A percentile compares a stretch with the other conserved stretches of the same genome.
phyloP scores from a whole-genome alignment of 2,797 vertebrate species.

The Onychomys torridus region DNA sequence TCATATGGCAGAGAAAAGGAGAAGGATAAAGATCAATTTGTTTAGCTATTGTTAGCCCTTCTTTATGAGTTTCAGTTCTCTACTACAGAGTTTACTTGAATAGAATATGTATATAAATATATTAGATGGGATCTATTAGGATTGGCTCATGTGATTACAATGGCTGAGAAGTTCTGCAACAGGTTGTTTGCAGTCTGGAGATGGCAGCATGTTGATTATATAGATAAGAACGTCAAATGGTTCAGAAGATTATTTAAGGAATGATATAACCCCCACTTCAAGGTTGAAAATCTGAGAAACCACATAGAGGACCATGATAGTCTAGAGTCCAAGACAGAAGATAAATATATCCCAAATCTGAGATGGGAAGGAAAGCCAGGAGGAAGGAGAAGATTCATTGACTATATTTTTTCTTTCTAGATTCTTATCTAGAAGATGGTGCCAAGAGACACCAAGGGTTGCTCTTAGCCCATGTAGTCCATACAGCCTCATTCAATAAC shows the following conservation, averaged over 20 bases:
- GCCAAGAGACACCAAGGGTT: background rate
- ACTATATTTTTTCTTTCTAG: background rate
- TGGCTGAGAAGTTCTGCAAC: background rate
- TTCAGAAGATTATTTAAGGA: background rate
- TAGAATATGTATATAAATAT: background rate
- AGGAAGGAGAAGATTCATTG: background rate
- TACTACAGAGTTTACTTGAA: background rate
- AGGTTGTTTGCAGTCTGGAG: background rate
- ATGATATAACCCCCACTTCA: background rate
- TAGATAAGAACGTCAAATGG: background rate
- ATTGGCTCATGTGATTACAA: background rate
- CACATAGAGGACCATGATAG: background rate
- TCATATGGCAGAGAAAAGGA: background rate
- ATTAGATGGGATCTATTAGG: background rate
- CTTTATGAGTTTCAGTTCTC: background rate
- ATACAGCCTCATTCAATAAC: too few relatives aligned
- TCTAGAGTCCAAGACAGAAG: background rate
- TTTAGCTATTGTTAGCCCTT: slow-evolving; percentile 17
- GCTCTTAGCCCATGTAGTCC: background rate
- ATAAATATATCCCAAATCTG: background rate
- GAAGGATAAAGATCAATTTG: background rate
- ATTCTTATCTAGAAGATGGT: background rate
- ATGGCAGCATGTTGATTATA: background rate
- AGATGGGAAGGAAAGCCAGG: background rate
- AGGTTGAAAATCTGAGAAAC: background rate